These are phyloP conservation scores for Sebastiscus tertius DNA, from an alignment of 2,797 vertebrate species.

Conservation along the genomic window DNA sequence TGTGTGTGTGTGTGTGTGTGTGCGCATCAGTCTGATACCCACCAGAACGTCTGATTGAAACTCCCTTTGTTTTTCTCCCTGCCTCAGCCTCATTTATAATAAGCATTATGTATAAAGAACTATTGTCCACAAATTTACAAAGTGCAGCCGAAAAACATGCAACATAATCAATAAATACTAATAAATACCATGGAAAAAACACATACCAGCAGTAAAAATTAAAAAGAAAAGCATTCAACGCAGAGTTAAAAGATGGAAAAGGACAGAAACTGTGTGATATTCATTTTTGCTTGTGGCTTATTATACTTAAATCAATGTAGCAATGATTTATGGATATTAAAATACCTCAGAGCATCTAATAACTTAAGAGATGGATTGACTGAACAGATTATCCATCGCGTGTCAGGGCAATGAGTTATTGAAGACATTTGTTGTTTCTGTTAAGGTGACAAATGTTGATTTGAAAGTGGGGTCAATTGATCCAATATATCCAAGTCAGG, in stretches of 20 bases:
- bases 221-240: background rate
- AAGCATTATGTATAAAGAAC: constrained; percentile 4
- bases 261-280: background rate
- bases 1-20: background rate
- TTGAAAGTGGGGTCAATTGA: background rate
- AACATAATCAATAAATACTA: background rate
- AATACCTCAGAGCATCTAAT: background rate
- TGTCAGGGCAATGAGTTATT: background rate
- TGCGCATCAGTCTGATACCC: background rate
- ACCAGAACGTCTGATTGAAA: constrained; percentile 17
- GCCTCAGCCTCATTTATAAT: constrained; percentile 20
- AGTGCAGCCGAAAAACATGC: background rate
- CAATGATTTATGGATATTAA: background rate
- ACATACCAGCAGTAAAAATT: background rate
- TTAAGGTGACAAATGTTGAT: background rate
- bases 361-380: background rate
- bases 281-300: background rate
- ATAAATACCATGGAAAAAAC: background rate
- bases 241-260: background rate
- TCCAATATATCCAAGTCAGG: background rate
- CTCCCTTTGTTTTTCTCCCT: constrained; percentile 26
- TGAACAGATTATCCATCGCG: background rate
- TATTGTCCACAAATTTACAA: background rate
- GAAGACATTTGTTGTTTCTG: background rate
- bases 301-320: background rate